These are phyloP conservation scores for Pegea sp. DNA, from an alignment of 23 tunicate species.

Conservation along the genomic window DNA sequence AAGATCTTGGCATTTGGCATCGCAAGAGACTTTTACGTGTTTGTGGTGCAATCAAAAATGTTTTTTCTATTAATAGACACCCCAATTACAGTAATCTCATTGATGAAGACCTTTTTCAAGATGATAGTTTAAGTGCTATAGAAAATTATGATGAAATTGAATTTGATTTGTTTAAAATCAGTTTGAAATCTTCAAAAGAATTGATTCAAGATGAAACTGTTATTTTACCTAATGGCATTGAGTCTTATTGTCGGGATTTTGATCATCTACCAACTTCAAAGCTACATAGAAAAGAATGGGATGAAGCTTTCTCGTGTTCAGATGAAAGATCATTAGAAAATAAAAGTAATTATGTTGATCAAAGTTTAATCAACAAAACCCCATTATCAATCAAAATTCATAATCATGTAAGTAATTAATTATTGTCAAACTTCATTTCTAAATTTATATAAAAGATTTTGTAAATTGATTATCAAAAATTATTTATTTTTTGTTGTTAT, in stretches of 20 bases:
- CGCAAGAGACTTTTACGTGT: conserved; percentile 38
- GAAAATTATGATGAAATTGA: conserved; percentile 6
- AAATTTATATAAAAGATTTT: too few species aligned
- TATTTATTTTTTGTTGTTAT: too few species aligned
- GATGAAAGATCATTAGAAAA: conserved; percentile 11
- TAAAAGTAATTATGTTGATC: neutral
- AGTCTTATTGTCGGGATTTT: conserved; percentile 52
- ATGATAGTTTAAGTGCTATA: conserved; percentile 4
- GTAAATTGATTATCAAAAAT: too few species aligned
- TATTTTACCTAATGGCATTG: conserved; percentile 65
- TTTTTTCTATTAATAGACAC: conserved; percentile 39
- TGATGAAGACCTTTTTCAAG: conserved; percentile 23
- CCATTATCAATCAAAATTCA: conserved; percentile 40
- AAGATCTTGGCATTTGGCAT: conserved; percentile 74
- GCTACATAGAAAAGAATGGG: conserved; percentile 25
- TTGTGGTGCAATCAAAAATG: conserved; percentile 13
- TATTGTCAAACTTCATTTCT: too few species aligned
- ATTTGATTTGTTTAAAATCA: conserved; percentile 8
- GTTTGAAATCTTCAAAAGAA: conserved; percentile 22
- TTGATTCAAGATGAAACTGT: conserved; percentile 41
- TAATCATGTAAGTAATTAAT: conserved; percentile 37
- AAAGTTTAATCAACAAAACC: conserved; percentile 54
- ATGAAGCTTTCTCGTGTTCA: conserved; percentile 28
- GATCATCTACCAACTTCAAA: conserved; percentile 58
- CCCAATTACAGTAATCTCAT: conserved; percentile 45